These are phyloP conservation scores for Epinephelus awoara DNA, from an alignment of 2,797 vertebrate species.

Conservation along the genomic window DNA sequence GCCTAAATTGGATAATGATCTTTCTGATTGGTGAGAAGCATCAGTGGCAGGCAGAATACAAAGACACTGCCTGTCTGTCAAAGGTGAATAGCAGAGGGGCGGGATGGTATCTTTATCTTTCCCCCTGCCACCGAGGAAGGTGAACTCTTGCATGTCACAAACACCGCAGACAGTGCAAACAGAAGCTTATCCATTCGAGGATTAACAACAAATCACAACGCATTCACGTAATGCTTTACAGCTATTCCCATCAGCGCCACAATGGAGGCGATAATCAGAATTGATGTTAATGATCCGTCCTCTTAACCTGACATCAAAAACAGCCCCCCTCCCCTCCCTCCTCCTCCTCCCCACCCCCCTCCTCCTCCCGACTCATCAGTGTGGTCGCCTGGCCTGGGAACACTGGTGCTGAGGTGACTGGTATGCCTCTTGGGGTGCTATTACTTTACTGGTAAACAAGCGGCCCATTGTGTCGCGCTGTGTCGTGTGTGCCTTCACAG, in stretches of 20 bases:
- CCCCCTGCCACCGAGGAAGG: slow-evolving; percentile 7
- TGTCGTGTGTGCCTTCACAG: slow-evolving; percentile 81
- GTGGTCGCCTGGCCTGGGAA: slow-evolving; percentile 82
- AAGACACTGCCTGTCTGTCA: slow-evolving; percentile 68
- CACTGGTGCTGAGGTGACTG: slow-evolving; percentile 84
- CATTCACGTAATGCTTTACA: slow-evolving; percentile 47
- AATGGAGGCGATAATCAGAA: slow-evolving; percentile 59
- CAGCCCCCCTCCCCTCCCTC: neutral
- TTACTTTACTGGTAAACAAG: slow-evolving; percentile 93
- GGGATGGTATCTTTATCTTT: too few species aligned
- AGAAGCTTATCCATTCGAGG: slow-evolving; percentile 58
- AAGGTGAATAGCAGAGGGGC: slow-evolving; percentile 47
- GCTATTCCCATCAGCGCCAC: slow-evolving; percentile 46
- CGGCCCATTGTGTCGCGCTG: slow-evolving; percentile 88
- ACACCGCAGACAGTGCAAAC: slow-evolving; percentile 43
- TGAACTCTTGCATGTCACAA: slow-evolving; percentile 34
- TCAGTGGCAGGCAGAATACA: slow-evolving; percentile 63
- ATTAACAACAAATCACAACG: slow-evolving; percentile 60
- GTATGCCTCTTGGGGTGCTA: slow-evolving; percentile 86
- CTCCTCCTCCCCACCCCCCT: too few species aligned
- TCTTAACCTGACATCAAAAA: slow-evolving; percentile 68
- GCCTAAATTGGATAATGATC: slow-evolving; percentile 79
- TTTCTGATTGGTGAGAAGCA: slow-evolving; percentile 67
- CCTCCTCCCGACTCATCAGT: slow-evolving; percentile 57
- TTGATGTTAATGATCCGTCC: slow-evolving; percentile 60